phyloP scores from a whole-genome alignment of 2,888 invertebrate genomes.

The Coelopa pilipes region DNA sequence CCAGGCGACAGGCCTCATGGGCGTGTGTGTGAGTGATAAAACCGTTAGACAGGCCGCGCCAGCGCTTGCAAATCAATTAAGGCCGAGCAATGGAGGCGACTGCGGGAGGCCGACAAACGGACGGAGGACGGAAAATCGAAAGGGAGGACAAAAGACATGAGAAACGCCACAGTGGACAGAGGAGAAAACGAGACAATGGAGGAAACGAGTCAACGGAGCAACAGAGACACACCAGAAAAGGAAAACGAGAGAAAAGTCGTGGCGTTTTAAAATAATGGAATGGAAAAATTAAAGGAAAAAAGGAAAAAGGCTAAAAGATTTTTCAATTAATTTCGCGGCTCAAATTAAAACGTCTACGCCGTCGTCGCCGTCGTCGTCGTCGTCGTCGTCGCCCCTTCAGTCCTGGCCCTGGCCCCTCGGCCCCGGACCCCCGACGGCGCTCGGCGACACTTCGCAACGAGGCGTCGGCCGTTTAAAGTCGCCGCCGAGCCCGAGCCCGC shows the following conservation, averaged over 20 bases:
- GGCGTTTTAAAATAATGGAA: background rate
- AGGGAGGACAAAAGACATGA: no score
- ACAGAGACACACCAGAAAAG: no score
- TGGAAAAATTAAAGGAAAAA: background rate
- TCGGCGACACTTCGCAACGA: conserved; percentile 10
- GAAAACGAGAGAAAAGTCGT: no score
- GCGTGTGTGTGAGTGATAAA: no score
- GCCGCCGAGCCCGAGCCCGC: background rate
- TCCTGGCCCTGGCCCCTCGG: no score
- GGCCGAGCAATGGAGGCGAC: background rate
- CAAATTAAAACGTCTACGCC: conserved; percentile 17
- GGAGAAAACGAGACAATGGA: no score
- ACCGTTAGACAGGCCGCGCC: no score
- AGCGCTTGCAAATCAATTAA: background rate
- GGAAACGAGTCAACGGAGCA: no score
- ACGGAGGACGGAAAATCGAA: no score
- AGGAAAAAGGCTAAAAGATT: background rate
- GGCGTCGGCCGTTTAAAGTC: background rate
- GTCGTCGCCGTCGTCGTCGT: background rate
- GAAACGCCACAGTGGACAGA: no score
- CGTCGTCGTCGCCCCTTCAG: background rate
- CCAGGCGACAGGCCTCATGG: no score
- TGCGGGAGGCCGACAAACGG: no score
- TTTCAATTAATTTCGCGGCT: conserved; percentile 27
- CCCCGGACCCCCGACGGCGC: background rate